Evolutionary conservation across 1,140 invertebrate species (phyloP).

Genomic region (Protaetia brevitarsis): DNA sequence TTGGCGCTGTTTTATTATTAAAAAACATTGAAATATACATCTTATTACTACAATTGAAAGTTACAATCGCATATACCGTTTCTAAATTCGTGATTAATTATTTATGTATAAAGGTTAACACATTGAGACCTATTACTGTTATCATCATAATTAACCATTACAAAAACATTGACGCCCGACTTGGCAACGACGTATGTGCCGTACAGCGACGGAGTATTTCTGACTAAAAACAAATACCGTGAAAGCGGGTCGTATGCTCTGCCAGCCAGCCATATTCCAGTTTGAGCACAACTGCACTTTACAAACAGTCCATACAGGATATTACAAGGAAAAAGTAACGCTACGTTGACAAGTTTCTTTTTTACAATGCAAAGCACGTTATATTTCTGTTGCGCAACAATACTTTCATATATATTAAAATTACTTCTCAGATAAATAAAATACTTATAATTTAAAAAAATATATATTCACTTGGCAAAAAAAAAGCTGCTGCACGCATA

Average conservation of each 20-base stretch:
- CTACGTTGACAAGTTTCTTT: conserved; percentile 24
- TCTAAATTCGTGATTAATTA: neutral
- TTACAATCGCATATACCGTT: neutral
- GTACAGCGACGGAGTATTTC: conserved; percentile 2
- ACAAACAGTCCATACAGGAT: neutral
- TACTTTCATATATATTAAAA: conserved; percentile 16
- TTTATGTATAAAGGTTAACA: conserved; percentile 10
- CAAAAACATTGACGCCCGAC: neutral
- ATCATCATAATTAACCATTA: conserved; percentile 11
- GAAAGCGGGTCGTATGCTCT: conserved; percentile 1
- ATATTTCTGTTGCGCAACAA: conserved; percentile 7
- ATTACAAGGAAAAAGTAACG: neutral
- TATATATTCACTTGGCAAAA: neutral
- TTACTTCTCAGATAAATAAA: neutral
- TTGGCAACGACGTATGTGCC: neutral
- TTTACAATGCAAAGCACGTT: conserved; percentile 1
- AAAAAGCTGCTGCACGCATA: neutral
- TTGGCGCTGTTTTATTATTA: conserved; percentile 13
- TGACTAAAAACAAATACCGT: conserved; percentile 12
- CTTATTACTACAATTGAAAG: neutral
- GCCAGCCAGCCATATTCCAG: conserved; percentile 6
- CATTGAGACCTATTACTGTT: conserved; percentile 12
- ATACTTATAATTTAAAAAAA: neutral
- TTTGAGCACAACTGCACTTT: neutral
- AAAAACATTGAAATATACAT: neutral